A percentile compares a stretch with the other conserved stretches of the same genome.
These are phyloP conservation scores for Lepidostoma basale DNA, from an alignment of 1,140 invertebrate species.

Conservation along the genomic window DNA sequence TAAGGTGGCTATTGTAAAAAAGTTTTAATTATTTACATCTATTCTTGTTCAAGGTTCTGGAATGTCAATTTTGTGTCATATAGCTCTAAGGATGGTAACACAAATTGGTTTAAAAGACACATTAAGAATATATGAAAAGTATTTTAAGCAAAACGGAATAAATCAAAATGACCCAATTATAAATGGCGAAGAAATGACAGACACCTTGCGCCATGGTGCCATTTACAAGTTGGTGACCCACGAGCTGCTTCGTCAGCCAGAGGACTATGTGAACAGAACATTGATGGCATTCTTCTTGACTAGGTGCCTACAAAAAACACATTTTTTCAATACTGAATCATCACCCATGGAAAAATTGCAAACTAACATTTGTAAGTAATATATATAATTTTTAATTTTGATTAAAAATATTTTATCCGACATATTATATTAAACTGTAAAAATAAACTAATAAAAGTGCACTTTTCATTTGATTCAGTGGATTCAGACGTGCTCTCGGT, in stretches of 20 bases:
- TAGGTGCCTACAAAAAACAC: constrained; percentile 62
- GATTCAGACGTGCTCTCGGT: constrained; percentile 55
- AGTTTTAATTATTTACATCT: too few species aligned
- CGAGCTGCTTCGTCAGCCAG: constrained; percentile 56
- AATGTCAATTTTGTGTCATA: constrained; percentile 68
- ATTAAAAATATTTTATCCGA: neutral
- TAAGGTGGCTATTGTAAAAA: too few species aligned
- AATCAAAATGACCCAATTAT: neutral
- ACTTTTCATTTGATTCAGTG: constrained; percentile 4
- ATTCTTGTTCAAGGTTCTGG: constrained; percentile 64
- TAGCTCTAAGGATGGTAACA: constrained; percentile 69
- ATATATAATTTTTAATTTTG: neutral
- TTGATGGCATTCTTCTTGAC: constrained; percentile 72
- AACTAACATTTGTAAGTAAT: neutral
- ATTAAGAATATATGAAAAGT: constrained; percentile 51
- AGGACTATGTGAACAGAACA: constrained; percentile 69
- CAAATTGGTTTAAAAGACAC: constrained; percentile 57
- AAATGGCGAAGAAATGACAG: constrained; percentile 38
- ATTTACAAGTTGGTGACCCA: constrained; percentile 68
- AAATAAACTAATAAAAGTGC: neutral
- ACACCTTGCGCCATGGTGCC: constrained; percentile 41
- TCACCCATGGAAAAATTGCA: neutral
- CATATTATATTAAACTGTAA: neutral
- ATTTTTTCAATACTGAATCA: constrained; percentile 53
- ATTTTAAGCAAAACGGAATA: constrained; percentile 17